A percentile compares a stretch with the other conserved stretches of the same genome.
Evolutionary conservation across 2,888 invertebrate species (phyloP).

Genomic region (Ophion obscuratus): DNA sequence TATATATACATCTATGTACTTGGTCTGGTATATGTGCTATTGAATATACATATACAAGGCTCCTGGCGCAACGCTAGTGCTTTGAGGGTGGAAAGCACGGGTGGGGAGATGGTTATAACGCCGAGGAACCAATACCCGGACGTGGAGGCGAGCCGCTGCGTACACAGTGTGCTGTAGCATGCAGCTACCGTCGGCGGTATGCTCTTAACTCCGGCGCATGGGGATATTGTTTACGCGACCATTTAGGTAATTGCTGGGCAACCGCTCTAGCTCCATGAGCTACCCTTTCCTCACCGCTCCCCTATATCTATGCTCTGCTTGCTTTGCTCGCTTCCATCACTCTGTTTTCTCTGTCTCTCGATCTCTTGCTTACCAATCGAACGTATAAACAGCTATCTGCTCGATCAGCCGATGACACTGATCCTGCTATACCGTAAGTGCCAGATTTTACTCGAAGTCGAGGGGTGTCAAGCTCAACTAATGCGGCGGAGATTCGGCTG

Average conservation of each 20-base stretch:
- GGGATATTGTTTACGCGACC: conserved; percentile 84
- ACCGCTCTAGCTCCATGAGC: conserved; percentile 76
- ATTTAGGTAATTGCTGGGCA: conserved; percentile 84
- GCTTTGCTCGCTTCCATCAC: conserved; percentile 46
- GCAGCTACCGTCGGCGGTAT: conserved; percentile 62
- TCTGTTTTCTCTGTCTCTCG: conserved; percentile 41
- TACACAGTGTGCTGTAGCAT: conserved; percentile 45
- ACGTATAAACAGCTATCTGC: conserved; percentile 73
- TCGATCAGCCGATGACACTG: conserved; percentile 78
- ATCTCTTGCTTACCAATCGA: conserved; percentile 75
- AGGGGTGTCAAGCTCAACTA: conserved; percentile 18
- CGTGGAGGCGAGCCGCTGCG: conserved; percentile 57
- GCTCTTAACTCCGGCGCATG: conserved; percentile 81
- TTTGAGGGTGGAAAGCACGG: conserved; percentile 50
- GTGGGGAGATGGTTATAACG: conserved; percentile 56
- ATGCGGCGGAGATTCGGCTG: neutral
- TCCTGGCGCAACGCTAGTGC: conserved; percentile 46
- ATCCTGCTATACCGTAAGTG: conserved; percentile 61
- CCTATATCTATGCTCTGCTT: conserved; percentile 71
- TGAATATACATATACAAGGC: conserved; percentile 5
- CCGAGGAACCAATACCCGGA: conserved; percentile 60
- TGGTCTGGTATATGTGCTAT: neutral
- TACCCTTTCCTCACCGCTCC: conserved; percentile 30
- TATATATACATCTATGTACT: conserved; percentile 3
- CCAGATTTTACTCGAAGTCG: conserved; percentile 22